These are phyloP conservation scores for Hyles vespertilio DNA, from an alignment of 1,140 invertebrate genomes.

Conservation along the genomic window DNA sequence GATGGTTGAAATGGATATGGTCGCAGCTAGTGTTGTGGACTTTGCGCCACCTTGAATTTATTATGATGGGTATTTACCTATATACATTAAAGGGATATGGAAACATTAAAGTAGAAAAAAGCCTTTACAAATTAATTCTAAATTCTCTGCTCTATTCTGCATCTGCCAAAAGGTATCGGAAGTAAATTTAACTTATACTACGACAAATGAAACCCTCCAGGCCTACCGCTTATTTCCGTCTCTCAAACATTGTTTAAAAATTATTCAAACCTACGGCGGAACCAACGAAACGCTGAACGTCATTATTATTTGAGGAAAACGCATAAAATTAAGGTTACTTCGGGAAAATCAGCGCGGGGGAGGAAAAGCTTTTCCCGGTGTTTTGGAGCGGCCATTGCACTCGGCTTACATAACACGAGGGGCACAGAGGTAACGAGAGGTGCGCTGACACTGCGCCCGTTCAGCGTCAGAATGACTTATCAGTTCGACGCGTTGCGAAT, in stretches of 20 bases:
- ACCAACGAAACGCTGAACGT: conserved; percentile 22
- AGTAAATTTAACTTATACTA: too few relatives aligned
- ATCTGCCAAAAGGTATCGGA: too few relatives aligned
- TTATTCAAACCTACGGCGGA: not conserved
- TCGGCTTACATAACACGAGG: conserved; percentile 68
- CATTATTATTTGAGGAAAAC: conserved; percentile 30
- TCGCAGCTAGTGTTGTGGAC: too few relatives aligned
- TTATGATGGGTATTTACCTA: too few relatives aligned
- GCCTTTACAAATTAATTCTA: too few relatives aligned
- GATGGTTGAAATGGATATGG: too few relatives aligned
- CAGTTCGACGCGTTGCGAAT: conserved; percentile 19
- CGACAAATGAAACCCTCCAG: too few relatives aligned
- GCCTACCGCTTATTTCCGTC: too few relatives aligned
- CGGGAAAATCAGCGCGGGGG: conserved; percentile 33
- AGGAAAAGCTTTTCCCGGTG: conserved; percentile 39
- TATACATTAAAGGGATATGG: too few relatives aligned
- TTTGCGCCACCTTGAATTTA: too few relatives aligned
- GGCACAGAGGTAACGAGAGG: conserved; percentile 61
- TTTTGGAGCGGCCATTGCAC: conserved; percentile 68
- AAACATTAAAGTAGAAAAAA: not conserved
- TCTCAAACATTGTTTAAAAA: too few relatives aligned
- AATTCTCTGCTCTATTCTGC: too few relatives aligned
- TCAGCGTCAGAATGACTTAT: conserved; percentile 28
- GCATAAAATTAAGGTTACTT: conserved; percentile 28
- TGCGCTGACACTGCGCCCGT: conserved; percentile 32